Evolutionary conservation across 1,140 invertebrate species (phyloP), one percentile per base, ranked within the genome.

Genomic region (Hypothenemus hampei): DNA sequence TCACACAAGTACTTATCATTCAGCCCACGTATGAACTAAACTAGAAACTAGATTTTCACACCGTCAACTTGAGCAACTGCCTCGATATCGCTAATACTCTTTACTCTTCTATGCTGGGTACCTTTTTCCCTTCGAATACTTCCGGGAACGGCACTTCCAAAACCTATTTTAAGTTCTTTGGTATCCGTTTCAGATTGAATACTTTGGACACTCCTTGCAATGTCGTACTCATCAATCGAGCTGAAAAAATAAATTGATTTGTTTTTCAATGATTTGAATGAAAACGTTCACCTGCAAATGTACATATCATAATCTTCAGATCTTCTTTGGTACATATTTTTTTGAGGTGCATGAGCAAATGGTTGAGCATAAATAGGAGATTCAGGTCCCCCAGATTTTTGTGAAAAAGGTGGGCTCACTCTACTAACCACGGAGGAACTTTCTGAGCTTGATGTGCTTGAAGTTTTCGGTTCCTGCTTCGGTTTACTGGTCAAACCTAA

Each of bases 71-170:
- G 50, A n/a, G n/a, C n/a, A 36, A 62, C 49, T 11, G 57, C 60
- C 23, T 85, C 83, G 58, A 85, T 84, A 66, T 86, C 83, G 29
- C 83, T 81, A 57, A 85, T 86, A 55, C 83, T 85, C 60, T 84
- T 84, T 13, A 85, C 82, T 11, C 85, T 73, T 35, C 83, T 75
- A 61, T 85, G 83, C 51, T 80, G 75, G 45, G 77, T 73, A n/a
- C n/a, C n/a, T 50, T 68, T 63, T 16, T 63, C 60, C 3, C 64
- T 65, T 15, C 60, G 57, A 36, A 61, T 31, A 54, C 58, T 62
- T 6, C 60, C 57, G n/a, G n/a, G n/a, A n/a, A n/a, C n/a, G n/a
- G n/a, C n/a, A 4, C 36, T 61, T 1, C 15, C 15, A 29, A 59
- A 59, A 18, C 13, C 19, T 1, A 26, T 20, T 45, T 63, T 52